These are phyloP conservation scores for Nyctibius grandis DNA, from an alignment of 2,797 vertebrate genomes.

Conservation along the genomic window DNA sequence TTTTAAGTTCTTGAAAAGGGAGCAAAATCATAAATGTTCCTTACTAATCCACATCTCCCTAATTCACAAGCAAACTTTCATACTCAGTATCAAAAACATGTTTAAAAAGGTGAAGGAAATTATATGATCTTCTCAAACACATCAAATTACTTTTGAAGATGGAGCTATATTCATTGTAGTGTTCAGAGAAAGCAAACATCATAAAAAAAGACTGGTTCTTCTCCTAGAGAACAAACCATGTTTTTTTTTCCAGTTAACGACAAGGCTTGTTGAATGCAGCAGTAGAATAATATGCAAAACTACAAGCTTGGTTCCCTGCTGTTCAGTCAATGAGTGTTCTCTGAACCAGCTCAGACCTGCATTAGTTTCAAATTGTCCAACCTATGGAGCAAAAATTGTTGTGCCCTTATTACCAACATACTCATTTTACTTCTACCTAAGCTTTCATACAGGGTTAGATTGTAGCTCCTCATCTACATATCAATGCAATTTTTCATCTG, in stretches of 20 bases:
- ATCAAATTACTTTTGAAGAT: background rate
- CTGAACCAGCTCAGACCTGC: background rate
- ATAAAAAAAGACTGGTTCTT: background rate
- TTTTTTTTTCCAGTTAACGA: conserved; percentile 38
- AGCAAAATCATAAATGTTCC: conserved; percentile 33
- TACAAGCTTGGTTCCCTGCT: background rate
- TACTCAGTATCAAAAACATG: background rate
- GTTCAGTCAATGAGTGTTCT: background rate
- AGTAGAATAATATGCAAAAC: conserved; percentile 6
- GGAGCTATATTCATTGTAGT: background rate
- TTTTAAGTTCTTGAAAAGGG: conserved; percentile 46
- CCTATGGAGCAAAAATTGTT: background rate
- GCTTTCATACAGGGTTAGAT: background rate
- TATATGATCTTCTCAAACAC: background rate
- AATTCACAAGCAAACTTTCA: conserved; percentile 8
- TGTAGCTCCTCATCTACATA: background rate
- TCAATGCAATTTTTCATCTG: background rate
- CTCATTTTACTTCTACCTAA: background rate
- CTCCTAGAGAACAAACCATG: background rate
- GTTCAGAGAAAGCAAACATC: background rate
- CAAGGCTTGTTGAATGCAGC: conserved; percentile 18
- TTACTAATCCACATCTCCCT: background rate
- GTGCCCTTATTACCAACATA: background rate
- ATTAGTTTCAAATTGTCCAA: conserved; percentile 8
- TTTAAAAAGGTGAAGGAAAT: background rate